phyloP scores from a whole-genome alignment of 2,888 invertebrate genomes.

The Drosophila seclusa region DNA sequence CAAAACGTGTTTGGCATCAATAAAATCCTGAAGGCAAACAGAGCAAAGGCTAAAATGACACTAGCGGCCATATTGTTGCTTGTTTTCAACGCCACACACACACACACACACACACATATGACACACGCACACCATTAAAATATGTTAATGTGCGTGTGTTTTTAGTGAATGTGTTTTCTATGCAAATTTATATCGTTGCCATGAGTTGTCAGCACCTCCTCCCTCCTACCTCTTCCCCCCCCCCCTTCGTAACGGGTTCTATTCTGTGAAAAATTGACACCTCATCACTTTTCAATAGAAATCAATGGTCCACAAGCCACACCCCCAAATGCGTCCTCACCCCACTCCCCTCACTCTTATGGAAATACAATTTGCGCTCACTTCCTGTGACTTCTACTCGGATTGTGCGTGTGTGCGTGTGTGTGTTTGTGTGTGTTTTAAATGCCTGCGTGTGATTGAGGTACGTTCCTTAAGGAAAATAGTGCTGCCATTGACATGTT shows the following conservation, averaged over 20 bases:
- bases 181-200: slow-evolving; percentile 66
- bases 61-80: slow-evolving; percentile 75
- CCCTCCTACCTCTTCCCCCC: neutral
- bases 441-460: slow-evolving; percentile 46
- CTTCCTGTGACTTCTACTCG: slow-evolving; percentile 15
- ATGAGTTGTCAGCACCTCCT: slow-evolving; percentile 18
- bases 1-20: slow-evolving; percentile 74
- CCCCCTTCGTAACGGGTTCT: slow-evolving; percentile 45
- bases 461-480: slow-evolving; percentile 35
- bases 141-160: slow-evolving; percentile 57
- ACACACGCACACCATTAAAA: slow-evolving; percentile 52
- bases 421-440: neutral
- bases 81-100: slow-evolving; percentile 18
- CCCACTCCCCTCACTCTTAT: neutral
- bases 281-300: slow-evolving; percentile 78
- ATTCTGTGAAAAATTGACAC: slow-evolving; percentile 74
- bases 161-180: slow-evolving; percentile 70
- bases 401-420: neutral
- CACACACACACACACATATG: slow-evolving; percentile 6
- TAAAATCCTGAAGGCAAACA: slow-evolving; percentile 65
- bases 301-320: slow-evolving; percentile 44
- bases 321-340: slow-evolving; percentile 3
- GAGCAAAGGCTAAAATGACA: slow-evolving; percentile 73
- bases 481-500: slow-evolving; percentile 45
- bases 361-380: slow-evolving; percentile 23